Evolutionary conservation across 2,113 vertebrate species (phyloP).

Genomic region (Chaenocephalus aceratus): DNA sequence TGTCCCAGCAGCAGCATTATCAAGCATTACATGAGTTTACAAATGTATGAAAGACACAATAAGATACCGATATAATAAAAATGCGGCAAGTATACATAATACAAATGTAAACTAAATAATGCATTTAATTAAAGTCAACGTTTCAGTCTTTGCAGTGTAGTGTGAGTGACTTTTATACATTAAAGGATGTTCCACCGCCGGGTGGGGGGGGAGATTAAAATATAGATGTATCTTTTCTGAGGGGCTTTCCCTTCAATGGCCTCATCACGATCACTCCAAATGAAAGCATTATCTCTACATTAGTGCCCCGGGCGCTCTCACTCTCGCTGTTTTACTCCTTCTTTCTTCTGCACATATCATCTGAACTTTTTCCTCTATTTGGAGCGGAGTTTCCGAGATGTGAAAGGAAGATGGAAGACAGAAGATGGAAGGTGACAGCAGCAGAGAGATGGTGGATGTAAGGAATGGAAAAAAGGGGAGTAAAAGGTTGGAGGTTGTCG

Average conservation of each 20-base stretch:
- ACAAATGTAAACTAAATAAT: too few species aligned
- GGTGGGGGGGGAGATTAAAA: conserved; percentile 56
- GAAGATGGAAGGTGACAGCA: conserved; percentile 63
- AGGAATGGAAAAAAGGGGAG: conserved; percentile 11
- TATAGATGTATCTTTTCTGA: conserved; percentile 55
- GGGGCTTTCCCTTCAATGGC: conserved; percentile 63
- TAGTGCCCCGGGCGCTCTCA: conserved; percentile 57
- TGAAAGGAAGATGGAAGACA: conserved; percentile 46
- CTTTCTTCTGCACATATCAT: conserved; percentile 11
- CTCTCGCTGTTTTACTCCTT: conserved; percentile 39
- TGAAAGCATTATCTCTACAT: conserved; percentile 77
- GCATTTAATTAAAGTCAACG: too few species aligned
- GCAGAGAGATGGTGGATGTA: conserved; percentile 28
- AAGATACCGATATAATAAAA: too few species aligned
- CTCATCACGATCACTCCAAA: conserved; percentile 68
- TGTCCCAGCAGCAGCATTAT: too few species aligned
- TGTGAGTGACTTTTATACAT: conserved; percentile 51
- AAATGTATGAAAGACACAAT: too few species aligned
- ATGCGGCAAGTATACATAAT: too few species aligned
- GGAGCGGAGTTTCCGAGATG: conserved; percentile 39
- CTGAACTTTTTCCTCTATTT: conserved; percentile 36
- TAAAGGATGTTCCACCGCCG: conserved; percentile 6
- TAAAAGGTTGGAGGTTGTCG: conserved; percentile 36
- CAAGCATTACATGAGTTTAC: too few species aligned
- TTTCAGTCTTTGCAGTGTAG: too few species aligned